A percentile compares a stretch with the other conserved stretches of the same genome.
These are phyloP conservation scores for Turnix velox DNA, from an alignment of 2,113 vertebrate genomes.

Conservation along the genomic window DNA sequence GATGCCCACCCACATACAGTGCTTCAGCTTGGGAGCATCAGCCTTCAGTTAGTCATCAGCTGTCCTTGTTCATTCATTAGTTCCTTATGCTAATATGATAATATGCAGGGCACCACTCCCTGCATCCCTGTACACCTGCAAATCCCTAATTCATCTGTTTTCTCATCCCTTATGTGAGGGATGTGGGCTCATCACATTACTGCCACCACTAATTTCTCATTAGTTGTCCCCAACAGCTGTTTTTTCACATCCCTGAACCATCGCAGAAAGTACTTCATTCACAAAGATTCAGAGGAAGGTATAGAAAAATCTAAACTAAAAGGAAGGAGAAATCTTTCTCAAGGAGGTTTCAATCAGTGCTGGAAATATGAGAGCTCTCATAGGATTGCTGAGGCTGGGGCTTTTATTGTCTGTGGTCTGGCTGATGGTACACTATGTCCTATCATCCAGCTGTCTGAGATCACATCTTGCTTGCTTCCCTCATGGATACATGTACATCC, in stretches of 20 bases:
- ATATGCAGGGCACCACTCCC: not conserved
- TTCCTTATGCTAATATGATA: not conserved
- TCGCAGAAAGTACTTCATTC: not conserved
- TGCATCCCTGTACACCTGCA: not conserved
- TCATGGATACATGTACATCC: not conserved
- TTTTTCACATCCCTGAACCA: not conserved
- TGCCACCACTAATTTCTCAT: not conserved
- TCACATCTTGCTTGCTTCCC: not conserved
- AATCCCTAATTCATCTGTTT: not conserved
- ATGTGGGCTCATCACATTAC: not conserved
- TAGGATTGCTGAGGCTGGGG: rapidly evolving
- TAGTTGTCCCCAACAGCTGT: not conserved
- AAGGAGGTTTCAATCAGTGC: not conserved
- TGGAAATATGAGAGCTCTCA: not conserved
- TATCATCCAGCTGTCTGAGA: not conserved
- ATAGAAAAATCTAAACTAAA: not conserved
- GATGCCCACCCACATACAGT: not conserved
- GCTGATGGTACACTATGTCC: not conserved
- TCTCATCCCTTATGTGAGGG: not conserved
- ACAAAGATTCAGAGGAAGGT: not conserved
- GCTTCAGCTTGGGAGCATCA: not conserved
- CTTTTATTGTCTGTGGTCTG: not conserved
- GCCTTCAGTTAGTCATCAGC: not conserved
- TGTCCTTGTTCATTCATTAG: too few species aligned
- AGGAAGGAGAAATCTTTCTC: not conserved